Evolutionary conservation across 2,797 vertebrate genomes (phyloP).

Genomic region (Erpetoichthys calabaricus): DNA sequence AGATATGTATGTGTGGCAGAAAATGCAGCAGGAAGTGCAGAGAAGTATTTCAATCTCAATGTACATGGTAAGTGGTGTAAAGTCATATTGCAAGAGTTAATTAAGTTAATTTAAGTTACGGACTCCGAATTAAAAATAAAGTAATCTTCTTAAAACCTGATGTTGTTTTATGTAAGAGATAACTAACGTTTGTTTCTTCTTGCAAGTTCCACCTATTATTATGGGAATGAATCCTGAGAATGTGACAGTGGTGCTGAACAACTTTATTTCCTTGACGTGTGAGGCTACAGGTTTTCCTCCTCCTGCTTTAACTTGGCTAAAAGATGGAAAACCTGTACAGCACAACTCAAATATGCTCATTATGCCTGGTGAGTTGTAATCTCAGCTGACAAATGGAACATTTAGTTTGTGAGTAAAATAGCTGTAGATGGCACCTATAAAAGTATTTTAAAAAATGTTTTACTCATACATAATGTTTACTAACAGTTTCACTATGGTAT

Average conservation of each 20-base stretch:
- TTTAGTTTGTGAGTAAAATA: neutral
- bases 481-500: no score
- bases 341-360: constrained; percentile 61
- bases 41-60: constrained; percentile 83
- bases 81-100: neutral
- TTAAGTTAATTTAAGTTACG: no score
- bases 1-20: constrained; percentile 75
- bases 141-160: no score
- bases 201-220: constrained; percentile 63
- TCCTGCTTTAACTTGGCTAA: constrained; percentile 82
- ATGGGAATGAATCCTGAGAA: constrained; percentile 67
- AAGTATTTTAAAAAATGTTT: no score
- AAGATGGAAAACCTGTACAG: constrained; percentile 56
- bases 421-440: no score
- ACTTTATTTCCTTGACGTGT: constrained; percentile 81
- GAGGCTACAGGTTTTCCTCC: constrained; percentile 81
- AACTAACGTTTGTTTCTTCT: no score
- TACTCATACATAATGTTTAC: no score
- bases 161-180: no score
- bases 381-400: neutral
- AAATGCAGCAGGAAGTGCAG: constrained; percentile 75
- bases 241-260: constrained; percentile 77
- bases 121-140: no score
- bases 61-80: constrained; percentile 64
- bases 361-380: constrained; percentile 64